Percentiles rank a stretch among this genome's conserved stretches.
Conservation (phyloP, 2,797 vertebrate genomes). For the Protonibea diacanthus region DNA sequence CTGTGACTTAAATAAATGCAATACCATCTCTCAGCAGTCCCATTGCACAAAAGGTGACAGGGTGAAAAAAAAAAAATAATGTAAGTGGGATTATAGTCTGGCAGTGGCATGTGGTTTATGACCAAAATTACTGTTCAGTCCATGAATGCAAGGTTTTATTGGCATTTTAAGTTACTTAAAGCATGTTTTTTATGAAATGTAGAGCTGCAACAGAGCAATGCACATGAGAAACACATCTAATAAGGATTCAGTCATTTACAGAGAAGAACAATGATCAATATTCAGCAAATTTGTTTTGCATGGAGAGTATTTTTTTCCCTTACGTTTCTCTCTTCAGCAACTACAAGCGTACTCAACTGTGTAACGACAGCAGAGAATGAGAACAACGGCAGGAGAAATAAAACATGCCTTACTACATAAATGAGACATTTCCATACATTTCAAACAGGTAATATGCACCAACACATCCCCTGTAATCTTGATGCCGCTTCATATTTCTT, state of each 20-base stretch:
- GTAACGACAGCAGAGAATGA: neutral
- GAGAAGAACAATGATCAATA: slow-evolving; percentile 9
- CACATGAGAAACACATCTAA: neutral
- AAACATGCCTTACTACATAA: neutral
- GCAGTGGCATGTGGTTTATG: neutral
- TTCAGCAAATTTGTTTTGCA: neutral
- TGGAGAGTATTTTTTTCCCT: neutral
- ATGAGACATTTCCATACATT: neutral
- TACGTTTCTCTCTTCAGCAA: neutral
- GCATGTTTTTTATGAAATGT: slow-evolving; percentile 2
- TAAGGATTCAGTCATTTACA: slow-evolving; percentile 12
- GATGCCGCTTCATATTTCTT: neutral
- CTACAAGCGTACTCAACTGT: neutral
- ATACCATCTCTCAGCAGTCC: slow-evolving; percentile 44
- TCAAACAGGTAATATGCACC: neutral
- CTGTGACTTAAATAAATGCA: slow-evolving; percentile 75
- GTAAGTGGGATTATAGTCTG: neutral
- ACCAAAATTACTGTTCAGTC: neutral
- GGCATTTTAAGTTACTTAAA: neutral
- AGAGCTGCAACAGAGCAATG: slow-evolving; percentile 8
- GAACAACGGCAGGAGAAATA: neutral
- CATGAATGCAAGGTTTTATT: neutral
- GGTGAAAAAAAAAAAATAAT: neutral
- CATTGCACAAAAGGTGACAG: slow-evolving; percentile 40
- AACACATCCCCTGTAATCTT: neutral